Evolutionary conservation across 2,888 invertebrate genomes (phyloP), one percentile per base, ranked within the genome.

Genomic region (Chrysolina americana): DNA sequence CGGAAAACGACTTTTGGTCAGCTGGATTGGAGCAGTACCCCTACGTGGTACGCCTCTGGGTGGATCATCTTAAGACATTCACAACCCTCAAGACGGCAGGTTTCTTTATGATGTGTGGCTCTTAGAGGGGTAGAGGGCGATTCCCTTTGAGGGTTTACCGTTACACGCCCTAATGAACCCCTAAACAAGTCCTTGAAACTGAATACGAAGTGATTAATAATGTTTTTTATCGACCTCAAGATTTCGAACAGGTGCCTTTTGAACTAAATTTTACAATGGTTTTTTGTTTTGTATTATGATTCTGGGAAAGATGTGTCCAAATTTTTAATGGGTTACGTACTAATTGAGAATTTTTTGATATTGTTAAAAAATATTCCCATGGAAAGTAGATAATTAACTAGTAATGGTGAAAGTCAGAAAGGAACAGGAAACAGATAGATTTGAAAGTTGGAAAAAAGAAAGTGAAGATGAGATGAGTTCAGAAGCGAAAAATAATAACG

Each of bases 161-260:
- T 81, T 81, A 81, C 72, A 73, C 75, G 75, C 79, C 78, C 78
- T 79, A 81, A 81, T 81, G 78, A 81, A 78, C 71, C 75, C 73
- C 71, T 47, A 70, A 73, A 74, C 73, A 75, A 74, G 79, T 69
- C 79, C 77, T 77, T 77, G 77, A 79, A 65, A 73, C 68, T 70
- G 68, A 56, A 69, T 66, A 70, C 63, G 41, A 56, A 44, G 74
- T 75, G 78, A 78, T 78, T 78, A 77, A 78, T 78, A 76, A 73
- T 73, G 68, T 74, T 77, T 78, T 71, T 75, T 76, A 68, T 76
- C 63, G 68, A 41, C 56, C 68, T 53, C 75, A 44, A 70, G 68
- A 68, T 59, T 66, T 66, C 50, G 13, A 66, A 50, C 66, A 66
- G 66, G 66, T 66, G 66, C 65, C 41, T 65, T 21, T 17, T 65